These are phyloP conservation scores for Bugulina stolonifera DNA, from an alignment of 2,888 invertebrate species.

Conservation along the genomic window DNA sequence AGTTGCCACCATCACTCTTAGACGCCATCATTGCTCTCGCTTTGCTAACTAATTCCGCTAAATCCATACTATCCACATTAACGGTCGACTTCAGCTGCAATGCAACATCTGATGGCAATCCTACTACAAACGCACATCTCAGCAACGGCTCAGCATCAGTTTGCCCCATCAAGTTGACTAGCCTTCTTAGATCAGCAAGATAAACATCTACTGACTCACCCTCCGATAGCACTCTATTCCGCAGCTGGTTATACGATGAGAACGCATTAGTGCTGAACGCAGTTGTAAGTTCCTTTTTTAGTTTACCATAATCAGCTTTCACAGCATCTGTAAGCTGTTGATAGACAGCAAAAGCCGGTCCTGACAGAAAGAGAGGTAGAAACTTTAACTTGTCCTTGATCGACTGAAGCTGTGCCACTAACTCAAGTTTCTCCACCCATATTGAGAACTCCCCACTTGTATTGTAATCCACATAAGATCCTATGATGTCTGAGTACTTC, in stretches of 20 bases:
- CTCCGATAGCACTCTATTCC: neutral
- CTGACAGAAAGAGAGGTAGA: neutral
- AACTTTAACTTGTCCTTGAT: conserved; percentile 10
- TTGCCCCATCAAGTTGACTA: neutral
- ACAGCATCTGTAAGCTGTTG: neutral
- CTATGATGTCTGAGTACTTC: neutral
- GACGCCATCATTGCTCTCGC: conserved; percentile 17
- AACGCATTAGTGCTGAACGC: conserved; percentile 14
- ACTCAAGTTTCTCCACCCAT: neutral
- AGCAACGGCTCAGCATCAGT: conserved; percentile 5
- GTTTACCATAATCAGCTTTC: conserved; percentile 1
- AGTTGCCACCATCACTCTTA: neutral
- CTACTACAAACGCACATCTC: conserved; percentile 22
- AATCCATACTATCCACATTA: conserved; percentile 18
- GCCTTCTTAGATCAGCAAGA: conserved; percentile 3
- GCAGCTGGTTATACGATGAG: conserved; percentile 16
- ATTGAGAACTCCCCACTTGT: conserved; percentile 10
- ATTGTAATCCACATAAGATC: neutral
- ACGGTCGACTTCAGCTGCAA: conserved; percentile 13
- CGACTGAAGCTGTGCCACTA: neutral
- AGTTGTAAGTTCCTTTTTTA: conserved; percentile 7
- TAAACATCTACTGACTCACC: conserved; percentile 25
- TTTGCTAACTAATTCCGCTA: neutral
- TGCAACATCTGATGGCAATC: conserved; percentile 21
- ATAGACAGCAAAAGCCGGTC: conserved; percentile 20